phyloP scores from a whole-genome alignment of 2,113 vertebrate species.

The Percopsis transmontana region DNA sequence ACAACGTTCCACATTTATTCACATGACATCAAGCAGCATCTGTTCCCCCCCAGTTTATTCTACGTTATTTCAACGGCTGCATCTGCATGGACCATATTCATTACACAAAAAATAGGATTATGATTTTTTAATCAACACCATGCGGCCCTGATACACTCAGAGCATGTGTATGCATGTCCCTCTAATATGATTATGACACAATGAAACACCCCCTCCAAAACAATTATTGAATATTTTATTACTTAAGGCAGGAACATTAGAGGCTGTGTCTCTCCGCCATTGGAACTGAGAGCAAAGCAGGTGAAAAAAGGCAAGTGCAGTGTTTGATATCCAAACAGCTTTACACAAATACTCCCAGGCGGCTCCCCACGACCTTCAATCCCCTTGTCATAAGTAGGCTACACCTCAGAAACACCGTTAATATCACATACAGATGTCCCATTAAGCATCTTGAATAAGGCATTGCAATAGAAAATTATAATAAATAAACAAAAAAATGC shows the following conservation, averaged over 20 bases:
- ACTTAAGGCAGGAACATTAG: too few relatives aligned
- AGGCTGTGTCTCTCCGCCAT: too few relatives aligned
- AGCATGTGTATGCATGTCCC: background rate
- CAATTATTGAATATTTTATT: background rate
- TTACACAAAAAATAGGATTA: background rate
- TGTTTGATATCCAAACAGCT: too few relatives aligned
- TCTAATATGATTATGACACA: background rate
- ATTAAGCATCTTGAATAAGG: slow-evolving; percentile 56
- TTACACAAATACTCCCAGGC: too few relatives aligned
- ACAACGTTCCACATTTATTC: too few relatives aligned
- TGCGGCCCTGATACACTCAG: too few relatives aligned
- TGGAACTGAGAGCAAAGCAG: too few relatives aligned
- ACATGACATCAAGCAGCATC: too few relatives aligned
- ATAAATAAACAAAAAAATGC: slow-evolving; percentile 23
- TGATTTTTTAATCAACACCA: background rate
- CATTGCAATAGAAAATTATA: slow-evolving; percentile 32
- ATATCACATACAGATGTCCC: slow-evolving; percentile 40
- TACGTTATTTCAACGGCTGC: too few relatives aligned
- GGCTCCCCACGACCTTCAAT: background rate
- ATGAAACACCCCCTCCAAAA: background rate
- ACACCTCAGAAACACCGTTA: slow-evolving; percentile 27
- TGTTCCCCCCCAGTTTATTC: too few relatives aligned
- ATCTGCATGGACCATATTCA: too few relatives aligned
- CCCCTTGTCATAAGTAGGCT: background rate
- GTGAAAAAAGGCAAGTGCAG: too few relatives aligned